These are phyloP conservation scores for Popillia japonica DNA, from an alignment of 1,140 invertebrate species.

Conservation along the genomic window DNA sequence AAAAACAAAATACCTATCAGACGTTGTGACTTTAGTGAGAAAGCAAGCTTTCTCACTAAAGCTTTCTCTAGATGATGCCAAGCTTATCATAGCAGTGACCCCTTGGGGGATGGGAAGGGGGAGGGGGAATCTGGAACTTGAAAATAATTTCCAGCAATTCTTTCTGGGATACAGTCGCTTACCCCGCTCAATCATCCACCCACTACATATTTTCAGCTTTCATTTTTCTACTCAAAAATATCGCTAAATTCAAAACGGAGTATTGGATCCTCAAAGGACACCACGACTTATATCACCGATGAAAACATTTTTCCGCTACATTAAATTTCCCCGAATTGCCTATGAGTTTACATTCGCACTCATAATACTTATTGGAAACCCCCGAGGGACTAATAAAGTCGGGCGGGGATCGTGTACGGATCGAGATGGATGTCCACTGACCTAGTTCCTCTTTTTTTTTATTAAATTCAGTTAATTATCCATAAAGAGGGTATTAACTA, in stretches of 20 bases:
- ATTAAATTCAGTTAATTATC: slow-evolving; percentile 28
- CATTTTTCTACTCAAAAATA: too few species aligned
- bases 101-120: too few species aligned
- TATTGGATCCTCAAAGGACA: neutral
- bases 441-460: neutral
- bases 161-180: too few species aligned
- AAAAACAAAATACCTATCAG: too few species aligned
- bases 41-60: too few species aligned
- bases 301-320: slow-evolving; percentile 24
- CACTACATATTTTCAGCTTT: too few species aligned
- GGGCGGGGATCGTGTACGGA: neutral
- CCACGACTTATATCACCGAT: neutral
- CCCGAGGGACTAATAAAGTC: slow-evolving; percentile 19
- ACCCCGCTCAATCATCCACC: too few species aligned
- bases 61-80: too few species aligned
- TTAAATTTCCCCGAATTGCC: slow-evolving; percentile 6
- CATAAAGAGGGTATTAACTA: neutral
- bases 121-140: too few species aligned
- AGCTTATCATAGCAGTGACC: too few species aligned
- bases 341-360: slow-evolving; percentile 20
- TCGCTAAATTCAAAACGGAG: neutral
- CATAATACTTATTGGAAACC: slow-evolving; percentile 23
- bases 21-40: too few species aligned
- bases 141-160: too few species aligned
- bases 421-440: neutral